Base-by-base conservation (phyloP, 2,113 vertebrate genomes). In the Cygnus atratus region DNA sequence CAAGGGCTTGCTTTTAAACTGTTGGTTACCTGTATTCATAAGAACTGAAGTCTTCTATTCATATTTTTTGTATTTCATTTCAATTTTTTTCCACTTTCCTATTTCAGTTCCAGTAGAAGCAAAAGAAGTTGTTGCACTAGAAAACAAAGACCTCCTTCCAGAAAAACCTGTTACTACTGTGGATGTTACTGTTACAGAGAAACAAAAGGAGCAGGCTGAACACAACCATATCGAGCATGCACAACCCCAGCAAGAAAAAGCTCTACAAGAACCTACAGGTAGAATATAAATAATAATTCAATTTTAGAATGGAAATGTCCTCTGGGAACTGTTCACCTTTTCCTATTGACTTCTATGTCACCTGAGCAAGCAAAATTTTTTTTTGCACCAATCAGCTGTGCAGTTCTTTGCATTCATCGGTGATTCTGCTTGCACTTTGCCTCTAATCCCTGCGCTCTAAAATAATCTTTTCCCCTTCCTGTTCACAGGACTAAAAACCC, bases 241-340 rank as follows among this genome's bases (percentile, higher is more conserved):
- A 4, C 95, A 96, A 17, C 57, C 82, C 43, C 54, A 44, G 59
- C 91, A 61, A 28, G 92, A 75, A 24, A n/a, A 81, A 48, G 0
- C 37, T 66, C 50, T 13, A 16, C 91, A 12, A 9, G 95, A 97
- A 43, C 82, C 82, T 54, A 15, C 96, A 96, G 97, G 97, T 98
- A 97, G 73, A 52, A 46, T 1, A 44, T 0, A 14, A 29, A 37
- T 11, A 11, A 2, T 6, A 21, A 35, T 48, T 59, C 6, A 4
- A 0, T 75, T 82, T 79, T 13, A 15, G 72, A 7, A 0, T 11
- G 82, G 87, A 31, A 52, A 7, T 48, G 6, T 15, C 29, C 83
- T 55, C 44, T 52, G 50, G 20, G 86, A 79, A 24, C 63, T 73
- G 3, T 46, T 46, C 70, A 61, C 88, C 73, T 88, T 14, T 37